Evolutionary conservation across 2,888 invertebrate genomes (phyloP).

Genomic region (Drosophila meridiana): DNA sequence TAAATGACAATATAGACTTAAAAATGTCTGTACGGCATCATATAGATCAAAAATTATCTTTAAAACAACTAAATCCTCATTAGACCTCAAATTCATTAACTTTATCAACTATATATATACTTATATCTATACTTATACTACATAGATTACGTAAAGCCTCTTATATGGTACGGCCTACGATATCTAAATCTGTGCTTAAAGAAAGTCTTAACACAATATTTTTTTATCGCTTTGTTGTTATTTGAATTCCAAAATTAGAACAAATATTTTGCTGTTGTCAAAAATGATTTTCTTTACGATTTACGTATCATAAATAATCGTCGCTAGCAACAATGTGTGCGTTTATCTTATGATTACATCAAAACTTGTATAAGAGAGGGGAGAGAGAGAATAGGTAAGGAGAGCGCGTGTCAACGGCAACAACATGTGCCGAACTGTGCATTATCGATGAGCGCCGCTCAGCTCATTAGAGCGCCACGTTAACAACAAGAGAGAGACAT

Average conservation of each 20-base stretch:
- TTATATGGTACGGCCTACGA: background rate
- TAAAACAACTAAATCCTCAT: too few relatives aligned
- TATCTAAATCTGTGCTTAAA: background rate
- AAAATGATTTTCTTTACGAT: background rate
- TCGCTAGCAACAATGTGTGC: background rate
- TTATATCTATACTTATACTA: background rate
- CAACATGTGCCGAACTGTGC: background rate
- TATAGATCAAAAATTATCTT: too few relatives aligned
- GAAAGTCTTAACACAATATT: background rate
- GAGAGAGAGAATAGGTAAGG: background rate
- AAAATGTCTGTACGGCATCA: too few relatives aligned
- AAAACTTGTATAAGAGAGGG: conserved; percentile 30
- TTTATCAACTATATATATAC: background rate
- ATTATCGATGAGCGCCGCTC: conserved; percentile 9
- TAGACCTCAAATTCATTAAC: background rate
- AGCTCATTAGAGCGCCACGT: conserved; percentile 22
- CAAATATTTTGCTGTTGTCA: background rate
- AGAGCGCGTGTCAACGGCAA: conserved; percentile 1
- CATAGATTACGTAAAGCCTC: background rate
- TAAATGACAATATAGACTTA: too few relatives aligned
- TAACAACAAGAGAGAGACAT: conserved; percentile 8
- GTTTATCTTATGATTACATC: conserved; percentile 20
- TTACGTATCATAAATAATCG: conserved; percentile 14
- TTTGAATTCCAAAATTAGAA: background rate
- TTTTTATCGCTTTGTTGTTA: background rate